These are phyloP conservation scores for Plagodis pulveraria DNA, from an alignment of 2,888 invertebrate genomes.

Conservation along the genomic window DNA sequence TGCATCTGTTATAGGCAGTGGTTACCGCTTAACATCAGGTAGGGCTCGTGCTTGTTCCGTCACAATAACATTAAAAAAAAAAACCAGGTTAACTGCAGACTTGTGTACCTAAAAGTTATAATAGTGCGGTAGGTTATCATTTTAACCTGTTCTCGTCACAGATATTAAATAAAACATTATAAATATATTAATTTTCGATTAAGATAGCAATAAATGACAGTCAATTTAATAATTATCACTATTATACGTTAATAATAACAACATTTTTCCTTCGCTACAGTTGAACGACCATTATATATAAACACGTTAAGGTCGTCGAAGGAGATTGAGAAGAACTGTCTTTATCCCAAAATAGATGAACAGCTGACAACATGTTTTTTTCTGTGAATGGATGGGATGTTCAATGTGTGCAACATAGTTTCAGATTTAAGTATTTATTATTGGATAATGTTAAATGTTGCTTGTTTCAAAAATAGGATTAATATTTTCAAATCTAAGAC, in stretches of 20 bases:
- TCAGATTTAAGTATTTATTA: too few relatives aligned
- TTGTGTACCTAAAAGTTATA: too few relatives aligned
- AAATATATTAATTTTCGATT: slow-evolving; percentile 32
- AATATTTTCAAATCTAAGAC: too few relatives aligned
- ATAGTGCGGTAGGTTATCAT: too few relatives aligned
- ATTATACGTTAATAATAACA: slow-evolving; percentile 32
- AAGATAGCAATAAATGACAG: slow-evolving; percentile 26
- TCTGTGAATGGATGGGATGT: not conserved
- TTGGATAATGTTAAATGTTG: too few relatives aligned
- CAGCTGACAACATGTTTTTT: not conserved
- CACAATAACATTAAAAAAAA: too few relatives aligned
- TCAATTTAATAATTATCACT: slow-evolving; percentile 26
- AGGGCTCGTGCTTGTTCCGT: too few relatives aligned
- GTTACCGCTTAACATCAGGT: too few relatives aligned
- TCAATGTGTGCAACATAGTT: too few relatives aligned
- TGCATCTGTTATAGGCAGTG: too few relatives aligned
- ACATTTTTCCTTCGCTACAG: slow-evolving; percentile 36
- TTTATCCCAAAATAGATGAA: slow-evolving; percentile 8
- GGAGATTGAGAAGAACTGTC: slow-evolving; percentile 36
- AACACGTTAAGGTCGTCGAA: slow-evolving; percentile 52
- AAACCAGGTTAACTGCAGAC: too few relatives aligned
- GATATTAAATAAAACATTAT: slow-evolving; percentile 12
- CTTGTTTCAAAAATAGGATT: too few relatives aligned
- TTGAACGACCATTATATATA: slow-evolving; percentile 54
- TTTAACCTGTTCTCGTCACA: not conserved